These are phyloP conservation scores for Cyphomyrmex costatus DNA, from an alignment of 1,140 invertebrate species.

Conservation along the genomic window DNA sequence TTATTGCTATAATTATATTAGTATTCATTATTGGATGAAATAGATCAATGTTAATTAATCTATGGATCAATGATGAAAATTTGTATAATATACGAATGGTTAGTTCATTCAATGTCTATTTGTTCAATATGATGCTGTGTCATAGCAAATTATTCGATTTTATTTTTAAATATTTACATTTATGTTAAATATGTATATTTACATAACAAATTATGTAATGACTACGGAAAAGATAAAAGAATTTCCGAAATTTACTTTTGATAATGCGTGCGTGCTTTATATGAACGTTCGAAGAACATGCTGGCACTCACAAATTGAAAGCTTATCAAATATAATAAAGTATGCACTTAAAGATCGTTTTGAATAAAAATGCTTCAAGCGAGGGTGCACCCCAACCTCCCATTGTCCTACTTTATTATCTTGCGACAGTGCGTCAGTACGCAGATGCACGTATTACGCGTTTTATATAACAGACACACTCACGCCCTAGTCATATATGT, in stretches of 20 bases:
- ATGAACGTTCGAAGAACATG: neutral
- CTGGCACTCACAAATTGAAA: conserved; percentile 12
- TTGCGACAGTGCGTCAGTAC: conserved; percentile 15
- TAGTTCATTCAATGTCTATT: conserved; percentile 18
- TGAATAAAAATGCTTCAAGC: conserved; percentile 35
- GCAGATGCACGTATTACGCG: neutral
- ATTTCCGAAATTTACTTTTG: neutral
- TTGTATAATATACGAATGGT: neutral
- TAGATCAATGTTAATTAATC: conserved; percentile 50
- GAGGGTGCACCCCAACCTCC: neutral
- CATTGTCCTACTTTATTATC: conserved; percentile 19
- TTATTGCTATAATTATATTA: neutral
- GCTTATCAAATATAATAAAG: conserved; percentile 46
- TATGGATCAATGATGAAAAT: conserved; percentile 25
- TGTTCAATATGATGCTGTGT: neutral
- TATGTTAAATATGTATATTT: neutral
- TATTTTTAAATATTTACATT: neutral
- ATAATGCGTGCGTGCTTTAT: neutral
- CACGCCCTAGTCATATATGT: neutral
- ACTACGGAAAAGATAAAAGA: neutral
- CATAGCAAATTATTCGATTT: neutral
- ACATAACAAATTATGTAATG: neutral
- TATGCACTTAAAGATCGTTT: conserved; percentile 33
- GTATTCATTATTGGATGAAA: conserved; percentile 20
- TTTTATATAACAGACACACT: conserved; percentile 26